Base-by-base conservation (phyloP, 1,140 invertebrate species). In the Glossosoma conforme region DNA sequence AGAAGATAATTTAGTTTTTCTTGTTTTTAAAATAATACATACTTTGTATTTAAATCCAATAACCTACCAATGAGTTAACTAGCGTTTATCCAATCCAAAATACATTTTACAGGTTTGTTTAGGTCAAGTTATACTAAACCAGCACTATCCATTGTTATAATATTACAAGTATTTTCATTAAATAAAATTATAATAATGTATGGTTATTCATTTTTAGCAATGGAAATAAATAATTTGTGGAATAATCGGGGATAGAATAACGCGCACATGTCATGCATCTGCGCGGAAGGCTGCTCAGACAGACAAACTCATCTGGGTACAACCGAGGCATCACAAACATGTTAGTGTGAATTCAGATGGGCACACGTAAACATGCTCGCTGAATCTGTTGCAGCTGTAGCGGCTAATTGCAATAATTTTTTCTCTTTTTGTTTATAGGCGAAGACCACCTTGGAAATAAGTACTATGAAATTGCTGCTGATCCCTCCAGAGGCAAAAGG, bases 381-480 rank as follows among this genome's bases (percentile, higher is more conserved):
- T 35, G 8, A 32, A 13, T 44, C 10, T 8, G 24, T 32, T 44
- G 10, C 10, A n/a, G 24, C 8, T 6, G n/a, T 5, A 32, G 5
- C 10, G 4, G 4, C 21, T 11, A 15, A 28, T 33, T 5, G 10
- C n/a, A 33, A 5, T 37, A 15, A 38, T 38, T 13, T 38, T 19
- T 38, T 19, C n/a, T 44, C 11, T 40, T 49, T 25, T 33, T 18
- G 24, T 25, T 62, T 66, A 33, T 69, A 61, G 87, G 86, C 11
- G 77, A 80, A 62, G 89, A 93, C 71, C 79, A 84, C 59, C 79
- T 84, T 62, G 88, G 89, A 1, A 92, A 89, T 61, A 82, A 82
- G 61, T 93, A 89, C 66, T 93, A 75, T 65, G 88, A 93, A 72
- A 83, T 85, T 45, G 78, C 79, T 13, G 67, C 80, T 33, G 70